A percentile compares a stretch with the other conserved stretches of the same genome.
Conservation (phyloP, 30 jellyfish, hydroid and myxozoan species). For the Mastigias papua region DNA sequence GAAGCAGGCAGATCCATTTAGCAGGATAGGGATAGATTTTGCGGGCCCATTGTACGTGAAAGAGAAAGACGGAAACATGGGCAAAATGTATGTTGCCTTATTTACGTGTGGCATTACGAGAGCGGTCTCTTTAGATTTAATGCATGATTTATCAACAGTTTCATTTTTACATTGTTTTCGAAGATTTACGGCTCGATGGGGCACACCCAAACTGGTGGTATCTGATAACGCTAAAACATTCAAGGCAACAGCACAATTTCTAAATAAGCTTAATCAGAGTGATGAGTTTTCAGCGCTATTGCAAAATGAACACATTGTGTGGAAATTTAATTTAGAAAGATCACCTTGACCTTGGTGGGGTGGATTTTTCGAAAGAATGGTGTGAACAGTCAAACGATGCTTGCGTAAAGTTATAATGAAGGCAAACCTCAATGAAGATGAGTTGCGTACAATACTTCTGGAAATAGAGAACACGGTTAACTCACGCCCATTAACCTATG, state of each 20-base stretch:
- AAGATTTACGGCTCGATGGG: background rate
- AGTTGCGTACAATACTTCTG: no score
- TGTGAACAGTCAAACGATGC: background rate
- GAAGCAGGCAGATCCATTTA: conserved; percentile 15
- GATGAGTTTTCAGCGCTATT: background rate
- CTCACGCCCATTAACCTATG: conserved; percentile 3
- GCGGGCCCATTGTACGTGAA: background rate
- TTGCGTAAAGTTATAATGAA: background rate
- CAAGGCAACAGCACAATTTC: background rate
- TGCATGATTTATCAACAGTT: conserved; percentile 1
- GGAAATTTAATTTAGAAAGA: background rate
- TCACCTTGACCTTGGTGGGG: conserved; percentile 43
- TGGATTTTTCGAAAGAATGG: conserved; percentile 13
- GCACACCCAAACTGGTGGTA: background rate
- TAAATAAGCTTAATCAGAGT: background rate
- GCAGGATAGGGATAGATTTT: conserved; percentile 30
- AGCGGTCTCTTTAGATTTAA: background rate
- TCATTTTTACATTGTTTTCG: background rate
- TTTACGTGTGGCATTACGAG: background rate
- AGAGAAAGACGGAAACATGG: background rate
- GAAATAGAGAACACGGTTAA: background rate
- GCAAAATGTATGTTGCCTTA: background rate
- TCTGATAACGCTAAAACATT: no score
- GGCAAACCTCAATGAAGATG: background rate
- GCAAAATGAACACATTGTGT: background rate